Evolutionary conservation across 2,888 invertebrate species (phyloP), one percentile per base, ranked within the genome.

Genomic region (Brachylomia viminalis): DNA sequence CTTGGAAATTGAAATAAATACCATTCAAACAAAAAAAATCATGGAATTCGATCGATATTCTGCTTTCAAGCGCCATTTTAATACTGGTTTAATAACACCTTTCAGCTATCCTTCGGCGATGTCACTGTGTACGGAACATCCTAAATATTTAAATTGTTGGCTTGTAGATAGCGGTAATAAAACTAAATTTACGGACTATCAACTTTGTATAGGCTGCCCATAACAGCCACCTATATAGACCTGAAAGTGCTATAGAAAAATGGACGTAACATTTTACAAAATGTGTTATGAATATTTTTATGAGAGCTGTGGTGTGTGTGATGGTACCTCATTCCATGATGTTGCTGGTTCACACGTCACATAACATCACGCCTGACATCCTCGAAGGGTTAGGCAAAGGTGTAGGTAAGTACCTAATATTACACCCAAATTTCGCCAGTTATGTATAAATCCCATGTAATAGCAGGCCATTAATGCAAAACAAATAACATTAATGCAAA

Each of bases 111-210:
- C 47, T 75, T 54, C 52, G 65, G 58, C 64, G 11, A 38, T 23
- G 42, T 52, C 45, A 52, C 20, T 62, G 38, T 58, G 11, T 38
- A 58, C 56, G n/a, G 65, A 72, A 69, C n/a, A 76, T 45, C 54
- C 66, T 78, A 70, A 78, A 82, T 67, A 62, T 66, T 67, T 62
- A 71, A 77, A 64, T 59, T 33, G 79, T 59, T 59, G 62, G 58
- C 66, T 72, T 38, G 27, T 67, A 72, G 33, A 61, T 61, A 79
- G 47, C 33, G 59, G 83, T 80, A 83, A 83, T 83, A 83, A 83
- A 83, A 83, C 62, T 52, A 59, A 83, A 83, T 83, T 83, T 83
- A 83, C 69, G 62, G 72, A 23, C 70, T 64, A 82, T 71, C 42
- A 42, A 68, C 20, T 61, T 54, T 70, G 80, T 76, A 42, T 75